A percentile compares a stretch with the other conserved stretches of the same genome.
These are phyloP conservation scores for Pocillopora damicornis DNA, from an alignment of 64 coral and sea anemone species.

Conservation along the genomic window DNA sequence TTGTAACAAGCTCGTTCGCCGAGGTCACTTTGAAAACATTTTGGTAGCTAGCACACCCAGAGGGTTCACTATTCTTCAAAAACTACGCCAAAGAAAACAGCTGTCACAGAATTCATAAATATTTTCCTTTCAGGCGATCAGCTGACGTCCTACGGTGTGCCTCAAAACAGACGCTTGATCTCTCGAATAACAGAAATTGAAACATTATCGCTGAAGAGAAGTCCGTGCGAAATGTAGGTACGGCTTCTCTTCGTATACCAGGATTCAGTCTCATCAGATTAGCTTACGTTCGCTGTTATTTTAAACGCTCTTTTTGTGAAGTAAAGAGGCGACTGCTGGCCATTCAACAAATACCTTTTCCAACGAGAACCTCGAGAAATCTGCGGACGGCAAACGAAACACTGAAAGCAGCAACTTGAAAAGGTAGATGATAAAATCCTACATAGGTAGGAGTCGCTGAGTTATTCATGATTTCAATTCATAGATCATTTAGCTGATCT, in stretches of 20 bases:
- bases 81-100: too few relatives aligned
- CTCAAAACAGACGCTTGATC: too few relatives aligned
- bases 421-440: neutral
- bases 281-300: neutral
- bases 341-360: neutral
- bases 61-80: too few relatives aligned
- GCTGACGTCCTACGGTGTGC: too few relatives aligned
- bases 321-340: neutral
- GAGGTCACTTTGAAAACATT: too few relatives aligned
- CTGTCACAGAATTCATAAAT: too few relatives aligned
- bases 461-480: neutral
- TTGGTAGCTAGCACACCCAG: too few relatives aligned
- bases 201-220: neutral
- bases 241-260: neutral
- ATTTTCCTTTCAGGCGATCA: too few relatives aligned
- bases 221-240: neutral
- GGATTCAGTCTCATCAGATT: neutral
- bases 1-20: too few relatives aligned
- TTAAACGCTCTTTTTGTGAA: slow-evolving; percentile 7
- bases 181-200: neutral
- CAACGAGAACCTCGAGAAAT: neutral
- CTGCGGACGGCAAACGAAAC: neutral
- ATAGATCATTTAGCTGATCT: neutral
- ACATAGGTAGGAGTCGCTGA: too few relatives aligned
- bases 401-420: neutral